Base-by-base conservation (phyloP, 2,113 vertebrate species). In the Aspidoscelis tigris region DNA sequence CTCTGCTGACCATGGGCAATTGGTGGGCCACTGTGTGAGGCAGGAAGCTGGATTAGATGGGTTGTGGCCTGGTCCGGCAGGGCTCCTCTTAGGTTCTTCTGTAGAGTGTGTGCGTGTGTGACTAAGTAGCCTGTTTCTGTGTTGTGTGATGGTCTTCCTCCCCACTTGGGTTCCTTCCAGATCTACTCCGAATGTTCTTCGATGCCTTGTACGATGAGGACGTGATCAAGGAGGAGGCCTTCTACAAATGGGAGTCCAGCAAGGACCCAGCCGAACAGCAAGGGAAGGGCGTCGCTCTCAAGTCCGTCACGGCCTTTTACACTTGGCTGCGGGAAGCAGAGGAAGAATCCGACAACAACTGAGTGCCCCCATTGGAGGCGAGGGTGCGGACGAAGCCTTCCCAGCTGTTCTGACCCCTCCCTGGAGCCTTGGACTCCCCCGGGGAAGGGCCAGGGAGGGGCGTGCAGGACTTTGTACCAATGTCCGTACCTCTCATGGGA, bases 281-380 rank as follows among this genome's bases (percentile, higher is more conserved):
- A 94, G 98, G 98, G 80, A 99, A 99, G 86, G 99, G 99, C 0
- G 98, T 99, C 66, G 99, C 99, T 85, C 97, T 99, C 81, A 99
- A 99, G 93, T 99, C 98, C 0, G 98, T 99, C 94, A 99, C 98
- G 0, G 96, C 97, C 92, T 99, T 99, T 96, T 99, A 99, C 93
- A 99, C 96, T 78, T 99, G 98, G 98, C 97, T 99, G 68, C 98
- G 98, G 1, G 97, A 99, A 92, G 97, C 97, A 0, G 96, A 97
- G 87, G 98, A 99, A 0, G 98, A 99, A 87, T 99, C 98, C 0
- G 98, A 99, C 93, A 98, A 98, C 96, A 99, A 98, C 96, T 99
- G 97, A 97, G 89, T 85, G 85, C 85, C 86, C 33, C 90, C 79
- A 88, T 92, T 94, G 90, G 86, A 68, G 75, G 68, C 87, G 90